Evolutionary conservation across 2,888 invertebrate species (phyloP), one percentile per base, ranked within the genome.

Genomic region (Epistrophe grossulariae): DNA sequence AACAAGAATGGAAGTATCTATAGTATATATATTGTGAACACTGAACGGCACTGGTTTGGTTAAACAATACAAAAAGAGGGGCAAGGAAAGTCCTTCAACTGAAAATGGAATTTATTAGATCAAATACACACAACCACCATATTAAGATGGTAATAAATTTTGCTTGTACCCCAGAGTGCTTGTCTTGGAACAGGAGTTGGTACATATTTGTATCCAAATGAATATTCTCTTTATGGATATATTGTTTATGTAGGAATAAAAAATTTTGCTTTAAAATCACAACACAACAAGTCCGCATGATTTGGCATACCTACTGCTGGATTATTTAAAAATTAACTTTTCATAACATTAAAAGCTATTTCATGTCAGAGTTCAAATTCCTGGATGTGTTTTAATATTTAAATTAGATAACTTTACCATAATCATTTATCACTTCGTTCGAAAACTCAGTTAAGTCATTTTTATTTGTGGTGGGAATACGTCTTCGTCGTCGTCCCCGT

Each of bases 331-430:
- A 59, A 50, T 64, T 72, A 70, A 70, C 45, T 70, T 74, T 76
- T 66, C 50, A 70, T 78, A 74, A 43, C 57, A 80, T 84, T 80
- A 78, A 85, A 78, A 77, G 81, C 81, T 40, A 85, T 85, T 81
- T 40, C 43, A 24, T 85, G 84, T 85, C 62, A 78, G 40, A 55
- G 28, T 40, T 40, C 55, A 55, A 55, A 55, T 38, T 35, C 38
- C 24, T 40, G 70, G 4, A 52, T 55, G 70, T 70, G 55, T 70
- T 70, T 40, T 38, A 55, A 55, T 70, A 70, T 70, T 70, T 70
- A 70, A 70, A 70, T 70, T 70, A 40, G 55, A 70, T 70, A 70
- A 70, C 70, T 70, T 70, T 40, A 55, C 24, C n/a, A 70, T n/a
- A 38, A 70, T 55, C 70, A 70, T 70, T 70, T 70, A 70, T 70